Evolutionary conservation across 1,140 invertebrate species (phyloP), one percentile per base, ranked within the genome.

Genomic region (Rhizoglyphus robini): DNA sequence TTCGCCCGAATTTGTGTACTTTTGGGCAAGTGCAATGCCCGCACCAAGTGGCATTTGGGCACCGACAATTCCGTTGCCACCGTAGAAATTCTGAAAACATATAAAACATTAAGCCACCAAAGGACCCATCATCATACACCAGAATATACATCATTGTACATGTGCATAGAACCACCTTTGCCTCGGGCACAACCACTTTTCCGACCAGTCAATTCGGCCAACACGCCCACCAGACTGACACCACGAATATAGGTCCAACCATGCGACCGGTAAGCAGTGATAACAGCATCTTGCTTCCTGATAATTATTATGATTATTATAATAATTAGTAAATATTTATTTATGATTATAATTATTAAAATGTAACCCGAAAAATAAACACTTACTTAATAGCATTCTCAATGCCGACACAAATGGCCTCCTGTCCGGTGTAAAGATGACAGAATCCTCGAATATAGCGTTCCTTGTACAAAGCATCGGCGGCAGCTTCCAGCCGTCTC

Each of bases 361-460:
- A 25, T 1, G 48, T n/a, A n/a, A n/a, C n/a, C n/a, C n/a, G n/a
- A n/a, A n/a, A 20, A 3, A 2, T 11, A 11, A 41, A 51, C 34
- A 51, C 27, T 51, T 63, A 63, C 61, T 85, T 81, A 75, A 96
- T 83, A 0, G 87, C 83, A 18, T 85, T 82, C 71, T 84, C 84
- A 82, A 96, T 94, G 38, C 95, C 94, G 57, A 95, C 89, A 69
- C 78, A 80, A 69, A 78, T 76, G 8, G 83, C 83, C 82, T 96
- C 92, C 83, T 91, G 88, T 73, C 94, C 94, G 63, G 90, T 91
- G 75, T 96, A 98, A 32, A 98, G 82, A 77, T 99, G 96, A 75
- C 95, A 98, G 78, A 98, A 99, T 38, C 96, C 95, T 71, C 94
- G 78, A 69, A 98, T 87, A 70, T 87, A 84, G 80, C 97, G 97